A percentile compares a stretch with the other conserved stretches of the same genome.
Evolutionary conservation across 2,113 vertebrate species (phyloP).

Genomic region (Nettapus auritus): DNA sequence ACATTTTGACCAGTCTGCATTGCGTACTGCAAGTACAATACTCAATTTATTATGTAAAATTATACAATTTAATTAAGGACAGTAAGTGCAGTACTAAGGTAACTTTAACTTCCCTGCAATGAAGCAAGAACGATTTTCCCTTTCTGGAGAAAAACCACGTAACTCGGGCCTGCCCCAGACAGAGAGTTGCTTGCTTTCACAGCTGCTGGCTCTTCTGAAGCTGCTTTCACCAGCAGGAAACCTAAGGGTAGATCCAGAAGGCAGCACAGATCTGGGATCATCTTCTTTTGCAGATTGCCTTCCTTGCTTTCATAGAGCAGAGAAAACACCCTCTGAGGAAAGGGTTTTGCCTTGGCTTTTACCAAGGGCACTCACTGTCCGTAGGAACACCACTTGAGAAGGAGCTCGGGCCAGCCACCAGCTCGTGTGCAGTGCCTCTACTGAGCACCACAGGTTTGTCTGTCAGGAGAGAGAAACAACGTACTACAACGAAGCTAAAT

Average conservation of each 20-base stretch:
- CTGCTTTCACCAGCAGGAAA: not conserved
- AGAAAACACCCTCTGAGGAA: not conserved
- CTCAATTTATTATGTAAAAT: slow-evolving; percentile 22
- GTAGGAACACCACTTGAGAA: not conserved
- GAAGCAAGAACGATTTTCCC: slow-evolving; percentile 3
- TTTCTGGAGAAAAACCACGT: not conserved
- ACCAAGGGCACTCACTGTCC: not conserved
- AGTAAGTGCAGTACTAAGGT: not conserved
- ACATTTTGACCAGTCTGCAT: not conserved
- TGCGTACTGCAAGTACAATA: slow-evolving; percentile 3
- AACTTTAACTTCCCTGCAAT: not conserved
- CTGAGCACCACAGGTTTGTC: not conserved
- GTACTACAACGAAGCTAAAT: fast-evolving
- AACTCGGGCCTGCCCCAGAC: not conserved
- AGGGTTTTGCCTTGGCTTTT: not conserved
- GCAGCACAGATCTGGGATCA: not conserved
- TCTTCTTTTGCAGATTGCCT: not conserved
- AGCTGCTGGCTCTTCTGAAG: not conserved
- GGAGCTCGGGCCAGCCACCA: not conserved
- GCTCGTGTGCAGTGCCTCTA: not conserved
- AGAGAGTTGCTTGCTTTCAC: not conserved
- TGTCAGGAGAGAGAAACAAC: not conserved
- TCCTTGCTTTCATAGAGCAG: not conserved
- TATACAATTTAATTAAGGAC: not conserved
- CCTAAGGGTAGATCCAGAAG: not conserved